Evolutionary conservation across 2,113 vertebrate species (phyloP).

Genomic region (Potamarius usumacintae): DNA sequence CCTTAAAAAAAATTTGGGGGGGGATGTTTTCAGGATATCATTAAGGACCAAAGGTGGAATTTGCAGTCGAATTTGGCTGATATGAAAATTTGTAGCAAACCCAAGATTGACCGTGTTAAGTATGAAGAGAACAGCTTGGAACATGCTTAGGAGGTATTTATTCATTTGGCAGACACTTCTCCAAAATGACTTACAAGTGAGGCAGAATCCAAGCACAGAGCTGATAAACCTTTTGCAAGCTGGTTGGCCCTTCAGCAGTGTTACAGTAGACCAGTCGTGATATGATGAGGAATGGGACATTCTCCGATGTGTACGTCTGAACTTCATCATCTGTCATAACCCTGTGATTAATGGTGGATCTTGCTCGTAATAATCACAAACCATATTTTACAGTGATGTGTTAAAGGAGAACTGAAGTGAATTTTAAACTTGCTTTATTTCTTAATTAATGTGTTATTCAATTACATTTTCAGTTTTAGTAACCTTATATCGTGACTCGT

Average conservation of each 20-base stretch:
- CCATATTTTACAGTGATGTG: background rate
- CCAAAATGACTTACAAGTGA: background rate
- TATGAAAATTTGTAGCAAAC: background rate
- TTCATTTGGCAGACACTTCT: slow-evolving; percentile 8
- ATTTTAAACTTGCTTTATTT: no score
- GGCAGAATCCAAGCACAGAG: background rate
- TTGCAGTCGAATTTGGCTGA: background rate
- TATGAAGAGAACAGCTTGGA: background rate
- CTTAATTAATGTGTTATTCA: no score
- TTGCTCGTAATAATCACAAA: no score
- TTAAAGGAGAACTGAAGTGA: background rate
- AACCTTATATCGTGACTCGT: no score
- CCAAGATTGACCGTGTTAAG: background rate
- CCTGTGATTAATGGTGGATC: background rate
- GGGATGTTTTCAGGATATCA: background rate
- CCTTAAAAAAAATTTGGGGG: background rate
- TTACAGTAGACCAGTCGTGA: background rate
- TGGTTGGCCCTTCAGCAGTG: background rate
- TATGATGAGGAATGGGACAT: background rate
- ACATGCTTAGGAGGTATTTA: background rate
- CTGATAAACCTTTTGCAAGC: slow-evolving; percentile 4
- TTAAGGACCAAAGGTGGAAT: background rate
- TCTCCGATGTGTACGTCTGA: background rate
- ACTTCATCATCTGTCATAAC: background rate
- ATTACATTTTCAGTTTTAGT: no score